Percentiles rank a stretch among this genome's conserved stretches.
These are phyloP conservation scores for Nectonema munidae DNA, from an alignment of 2,888 invertebrate species.

Conservation along the genomic window DNA sequence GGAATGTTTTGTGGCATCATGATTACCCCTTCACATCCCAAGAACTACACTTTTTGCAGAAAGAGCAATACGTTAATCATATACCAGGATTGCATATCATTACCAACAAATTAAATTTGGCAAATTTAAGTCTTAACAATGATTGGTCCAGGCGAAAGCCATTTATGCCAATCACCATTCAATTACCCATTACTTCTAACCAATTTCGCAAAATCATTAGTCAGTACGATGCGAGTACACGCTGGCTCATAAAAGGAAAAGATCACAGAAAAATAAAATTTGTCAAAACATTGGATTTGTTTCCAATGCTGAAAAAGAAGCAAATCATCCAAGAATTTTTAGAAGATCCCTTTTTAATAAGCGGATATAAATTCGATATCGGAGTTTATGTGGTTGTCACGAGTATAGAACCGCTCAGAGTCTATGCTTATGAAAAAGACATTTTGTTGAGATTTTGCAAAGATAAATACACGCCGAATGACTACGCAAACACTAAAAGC, in stretches of 20 bases:
- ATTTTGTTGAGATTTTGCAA: slow-evolving; percentile 61
- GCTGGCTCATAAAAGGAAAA: slow-evolving; percentile 66
- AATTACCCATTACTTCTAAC: slow-evolving; percentile 72
- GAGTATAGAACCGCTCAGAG: slow-evolving; percentile 52
- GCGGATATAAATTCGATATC: slow-evolving; percentile 31
- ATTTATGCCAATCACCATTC: slow-evolving; percentile 69
- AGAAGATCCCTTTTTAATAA: slow-evolving; percentile 50
- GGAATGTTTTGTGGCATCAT: slow-evolving; percentile 71
- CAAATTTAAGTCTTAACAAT: slow-evolving; percentile 11
- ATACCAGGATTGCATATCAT: slow-evolving; percentile 8
- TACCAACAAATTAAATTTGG: neutral
- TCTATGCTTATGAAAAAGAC: slow-evolving; percentile 59
- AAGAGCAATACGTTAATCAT: slow-evolving; percentile 26
- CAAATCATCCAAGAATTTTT: slow-evolving; percentile 76
- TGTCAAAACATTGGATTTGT: slow-evolving; percentile 28
- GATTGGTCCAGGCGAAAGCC: slow-evolving; percentile 38
- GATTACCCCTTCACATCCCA: slow-evolving; percentile 42
- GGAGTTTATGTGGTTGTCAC: slow-evolving; percentile 60
- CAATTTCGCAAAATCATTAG: no score
- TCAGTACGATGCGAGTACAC: no score
- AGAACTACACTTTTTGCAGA: slow-evolving; percentile 19
- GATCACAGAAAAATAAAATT: slow-evolving; percentile 56
- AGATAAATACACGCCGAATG: slow-evolving; percentile 55
- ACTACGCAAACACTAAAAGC: slow-evolving; percentile 40
- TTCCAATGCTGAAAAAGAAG: no score